These are phyloP conservation scores for Dasyornis broadbenti DNA, from an alignment of 2,113 vertebrate genomes.

Conservation along the genomic window DNA sequence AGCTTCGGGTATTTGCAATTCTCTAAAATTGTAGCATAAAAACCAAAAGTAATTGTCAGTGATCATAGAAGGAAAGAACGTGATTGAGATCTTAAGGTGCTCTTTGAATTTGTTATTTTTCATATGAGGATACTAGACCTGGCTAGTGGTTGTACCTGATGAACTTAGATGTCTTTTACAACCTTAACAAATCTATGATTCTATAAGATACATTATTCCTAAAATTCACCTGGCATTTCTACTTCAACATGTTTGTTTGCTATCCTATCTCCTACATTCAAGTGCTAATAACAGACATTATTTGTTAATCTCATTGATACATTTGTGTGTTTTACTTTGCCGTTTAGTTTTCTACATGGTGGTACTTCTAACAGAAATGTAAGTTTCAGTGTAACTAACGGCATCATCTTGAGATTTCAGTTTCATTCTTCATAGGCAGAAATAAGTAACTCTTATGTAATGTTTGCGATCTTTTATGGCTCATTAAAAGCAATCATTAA, in stretches of 20 bases:
- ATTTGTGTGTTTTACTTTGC: neutral
- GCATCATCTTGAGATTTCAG: neutral
- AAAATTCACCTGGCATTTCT: neutral
- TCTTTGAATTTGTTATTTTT: neutral
- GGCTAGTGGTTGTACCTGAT: neutral
- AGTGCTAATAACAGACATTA: neutral
- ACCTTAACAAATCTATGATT: neutral
- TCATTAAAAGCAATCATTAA: neutral
- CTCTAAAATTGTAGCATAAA: neutral
- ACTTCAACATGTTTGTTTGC: neutral
- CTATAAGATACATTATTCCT: neutral
- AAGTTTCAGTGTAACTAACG: neutral
- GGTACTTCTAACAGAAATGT: neutral
- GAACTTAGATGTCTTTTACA: neutral
- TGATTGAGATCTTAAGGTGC: neutral
- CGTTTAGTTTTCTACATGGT: neutral
- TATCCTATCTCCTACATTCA: neutral
- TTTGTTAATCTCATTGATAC: neutral
- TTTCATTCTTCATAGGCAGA: neutral
- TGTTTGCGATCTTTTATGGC: neutral
- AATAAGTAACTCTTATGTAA: neutral
- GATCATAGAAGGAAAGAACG: neutral
- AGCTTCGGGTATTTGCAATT: fast-evolving
- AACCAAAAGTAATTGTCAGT: neutral
- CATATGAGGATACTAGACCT: neutral